Conservation (phyloP, 1,140 invertebrate genomes). For the Leptopilina clavipes region DNA sequence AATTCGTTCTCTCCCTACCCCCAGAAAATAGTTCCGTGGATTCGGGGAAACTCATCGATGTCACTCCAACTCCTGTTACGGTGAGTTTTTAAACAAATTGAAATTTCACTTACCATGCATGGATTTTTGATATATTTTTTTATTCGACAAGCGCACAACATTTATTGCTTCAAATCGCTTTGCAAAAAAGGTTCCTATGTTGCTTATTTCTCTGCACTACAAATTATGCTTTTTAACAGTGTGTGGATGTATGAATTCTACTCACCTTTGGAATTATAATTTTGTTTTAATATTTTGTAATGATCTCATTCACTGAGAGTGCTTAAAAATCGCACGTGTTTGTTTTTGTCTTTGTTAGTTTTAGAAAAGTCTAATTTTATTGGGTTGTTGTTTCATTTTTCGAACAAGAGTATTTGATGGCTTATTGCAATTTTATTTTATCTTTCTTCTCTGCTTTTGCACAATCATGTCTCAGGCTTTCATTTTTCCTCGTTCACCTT, state of each 20-base stretch:
- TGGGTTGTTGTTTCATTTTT: background rate
- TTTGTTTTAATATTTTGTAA: too few relatives aligned
- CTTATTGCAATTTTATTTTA: background rate
- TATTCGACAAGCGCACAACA: too few relatives aligned
- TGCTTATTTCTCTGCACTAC: too few relatives aligned
- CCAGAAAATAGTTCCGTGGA: conserved; percentile 76
- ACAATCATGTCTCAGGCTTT: background rate
- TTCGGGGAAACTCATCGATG: conserved; percentile 77
- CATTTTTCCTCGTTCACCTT: background rate
- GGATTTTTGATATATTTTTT: background rate
- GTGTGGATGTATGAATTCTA: too few relatives aligned
- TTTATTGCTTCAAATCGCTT: too few relatives aligned
- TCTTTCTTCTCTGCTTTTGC: background rate
- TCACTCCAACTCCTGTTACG: conserved; percentile 77
- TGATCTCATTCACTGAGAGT: background rate
- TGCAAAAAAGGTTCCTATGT: too few relatives aligned
- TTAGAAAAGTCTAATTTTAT: too few relatives aligned
- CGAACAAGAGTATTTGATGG: background rate
- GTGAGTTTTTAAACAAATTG: conserved; percentile 67
- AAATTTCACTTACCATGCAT: conserved; percentile 9
- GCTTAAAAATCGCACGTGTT: background rate
- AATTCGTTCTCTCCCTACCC: conserved; percentile 87
- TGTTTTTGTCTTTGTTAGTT: background rate
- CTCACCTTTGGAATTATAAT: too few relatives aligned
- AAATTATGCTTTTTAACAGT: too few relatives aligned